Percentiles rank a stretch among this genome's conserved stretches.
These are phyloP conservation scores for Neoascia interrupta DNA, from an alignment of 2,888 invertebrate species.

Conservation along the genomic window DNA sequence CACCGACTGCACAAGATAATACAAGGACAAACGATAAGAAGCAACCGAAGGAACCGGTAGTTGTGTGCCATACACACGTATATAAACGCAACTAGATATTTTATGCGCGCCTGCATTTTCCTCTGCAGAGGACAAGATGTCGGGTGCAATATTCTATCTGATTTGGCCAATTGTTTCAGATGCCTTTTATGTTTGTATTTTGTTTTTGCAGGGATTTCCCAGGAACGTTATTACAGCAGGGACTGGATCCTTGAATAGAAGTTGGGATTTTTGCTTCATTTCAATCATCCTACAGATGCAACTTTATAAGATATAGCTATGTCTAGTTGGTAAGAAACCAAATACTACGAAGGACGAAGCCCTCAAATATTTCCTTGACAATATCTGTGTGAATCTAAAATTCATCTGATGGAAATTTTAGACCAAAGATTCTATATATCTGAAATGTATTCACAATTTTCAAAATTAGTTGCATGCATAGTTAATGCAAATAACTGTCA, in stretches of 20 bases:
- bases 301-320: background rate
- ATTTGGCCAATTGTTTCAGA: conserved; percentile 67
- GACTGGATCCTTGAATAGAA: conserved; percentile 28
- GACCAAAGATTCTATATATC: background rate
- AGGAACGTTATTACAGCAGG: conserved; percentile 40
- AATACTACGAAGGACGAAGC: background rate
- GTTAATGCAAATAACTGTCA: background rate
- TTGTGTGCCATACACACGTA: conserved; percentile 41
- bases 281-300: background rate
- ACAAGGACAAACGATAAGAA: conserved; percentile 53
- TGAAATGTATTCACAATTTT: conserved; percentile 15
- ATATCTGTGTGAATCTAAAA: conserved; percentile 36
- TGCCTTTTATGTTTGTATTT: conserved; percentile 53
- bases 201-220: conserved; percentile 2
- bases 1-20: conserved; percentile 25
- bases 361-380: conserved; percentile 38
- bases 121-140: conserved; percentile 68
- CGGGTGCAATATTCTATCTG: conserved; percentile 68
- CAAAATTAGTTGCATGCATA: conserved; percentile 26
- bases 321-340: background rate
- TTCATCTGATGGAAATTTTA: conserved; percentile 30
- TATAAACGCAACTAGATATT: conserved; percentile 45
- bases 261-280: conserved; percentile 51
- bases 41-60: conserved; percentile 57
- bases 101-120: conserved; percentile 56